Evolutionary conservation across 2,797 vertebrate species (phyloP).

Genomic region (Nasua narica): DNA sequence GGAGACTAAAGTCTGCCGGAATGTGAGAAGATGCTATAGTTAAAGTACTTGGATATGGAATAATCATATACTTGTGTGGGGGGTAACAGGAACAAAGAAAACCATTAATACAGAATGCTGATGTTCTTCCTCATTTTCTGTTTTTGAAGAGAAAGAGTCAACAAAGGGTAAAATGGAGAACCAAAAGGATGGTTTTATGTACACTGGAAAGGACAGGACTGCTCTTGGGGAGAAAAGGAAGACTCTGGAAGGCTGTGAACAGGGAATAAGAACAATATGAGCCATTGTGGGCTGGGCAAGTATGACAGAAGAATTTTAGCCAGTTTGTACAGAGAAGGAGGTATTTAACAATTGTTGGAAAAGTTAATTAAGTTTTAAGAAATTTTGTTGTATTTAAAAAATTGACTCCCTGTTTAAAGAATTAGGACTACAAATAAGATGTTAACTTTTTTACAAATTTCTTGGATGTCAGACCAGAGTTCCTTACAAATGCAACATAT

Average conservation of each 20-base stretch:
- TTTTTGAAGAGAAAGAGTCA: not conserved
- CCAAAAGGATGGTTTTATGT: not conserved
- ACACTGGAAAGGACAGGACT: not conserved
- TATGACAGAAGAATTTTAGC: not conserved
- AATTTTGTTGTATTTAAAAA: not conserved
- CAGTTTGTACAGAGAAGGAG: not conserved
- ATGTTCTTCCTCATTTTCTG: not conserved
- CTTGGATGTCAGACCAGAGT: not conserved
- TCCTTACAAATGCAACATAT: not conserved
- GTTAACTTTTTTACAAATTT: not conserved
- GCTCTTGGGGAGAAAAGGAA: not conserved
- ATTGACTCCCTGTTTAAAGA: not conserved
- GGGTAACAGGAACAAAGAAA: not conserved
- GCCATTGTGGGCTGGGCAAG: not conserved
- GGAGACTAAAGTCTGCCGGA: not conserved
- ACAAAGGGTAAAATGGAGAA: not conserved
- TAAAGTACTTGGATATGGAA: not conserved
- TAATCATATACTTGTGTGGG: not conserved
- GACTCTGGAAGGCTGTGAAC: not conserved
- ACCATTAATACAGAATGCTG: not conserved
- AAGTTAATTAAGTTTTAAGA: not conserved
- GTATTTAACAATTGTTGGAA: not conserved
- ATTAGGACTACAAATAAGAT: not conserved
- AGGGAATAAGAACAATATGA: not conserved
- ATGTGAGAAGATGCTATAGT: not conserved